Evolutionary conservation across 92 coral and sea anemone genomes (phyloP).

Genomic region (Porites rus): DNA sequence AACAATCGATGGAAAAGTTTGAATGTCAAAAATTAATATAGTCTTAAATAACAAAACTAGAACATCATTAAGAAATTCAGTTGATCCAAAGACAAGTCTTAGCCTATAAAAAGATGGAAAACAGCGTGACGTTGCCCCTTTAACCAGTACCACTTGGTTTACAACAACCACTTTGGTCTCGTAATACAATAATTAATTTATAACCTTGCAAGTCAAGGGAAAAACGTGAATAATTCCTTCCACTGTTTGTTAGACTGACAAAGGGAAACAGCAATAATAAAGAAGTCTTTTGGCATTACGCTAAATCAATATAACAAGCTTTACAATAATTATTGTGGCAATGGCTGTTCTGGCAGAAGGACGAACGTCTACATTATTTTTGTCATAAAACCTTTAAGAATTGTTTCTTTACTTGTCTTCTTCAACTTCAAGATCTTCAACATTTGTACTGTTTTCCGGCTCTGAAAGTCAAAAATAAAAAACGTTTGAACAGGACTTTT

Average conservation of each 20-base stretch:
- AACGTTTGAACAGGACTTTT: too few species aligned
- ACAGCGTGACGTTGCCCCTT: too few species aligned
- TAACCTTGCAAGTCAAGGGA: too few species aligned
- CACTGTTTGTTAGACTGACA: not conserved
- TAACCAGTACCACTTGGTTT: not conserved
- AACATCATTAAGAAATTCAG: too few species aligned
- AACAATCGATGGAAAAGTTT: too few species aligned
- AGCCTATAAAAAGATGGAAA: too few species aligned
- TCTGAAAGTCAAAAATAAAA: not conserved
- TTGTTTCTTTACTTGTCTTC: constrained; percentile 49
- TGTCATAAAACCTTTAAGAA: not conserved
- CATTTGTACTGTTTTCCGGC: not conserved
- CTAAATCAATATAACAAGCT: constrained; percentile 15
- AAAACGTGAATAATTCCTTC: not conserved
- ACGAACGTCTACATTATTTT: not conserved
- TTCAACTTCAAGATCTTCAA: constrained; percentile 36
- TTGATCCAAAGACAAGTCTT: too few species aligned
- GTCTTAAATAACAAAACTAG: too few species aligned
- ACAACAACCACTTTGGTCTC: not conserved
- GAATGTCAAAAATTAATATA: too few species aligned
- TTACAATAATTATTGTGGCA: not conserved
- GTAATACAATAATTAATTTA: too few species aligned
- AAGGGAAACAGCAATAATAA: not conserved
- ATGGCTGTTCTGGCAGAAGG: not conserved
- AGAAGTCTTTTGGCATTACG: not conserved